These are phyloP conservation scores for Drosophila quinaria DNA, from an alignment of 2,888 invertebrate species.

Conservation along the genomic window DNA sequence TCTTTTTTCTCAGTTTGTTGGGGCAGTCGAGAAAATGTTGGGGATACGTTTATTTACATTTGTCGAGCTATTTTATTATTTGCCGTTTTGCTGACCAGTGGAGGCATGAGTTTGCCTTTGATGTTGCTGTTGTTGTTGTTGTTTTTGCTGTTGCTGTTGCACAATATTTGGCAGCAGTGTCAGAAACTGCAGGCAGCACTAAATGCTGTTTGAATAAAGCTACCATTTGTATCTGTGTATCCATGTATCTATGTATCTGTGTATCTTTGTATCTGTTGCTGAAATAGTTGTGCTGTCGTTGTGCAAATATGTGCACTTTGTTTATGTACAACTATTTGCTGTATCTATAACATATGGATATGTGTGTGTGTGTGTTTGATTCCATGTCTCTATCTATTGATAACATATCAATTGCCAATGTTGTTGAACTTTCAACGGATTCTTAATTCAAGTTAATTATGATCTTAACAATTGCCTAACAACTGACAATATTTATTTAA, in stretches of 20 bases:
- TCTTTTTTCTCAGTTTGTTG: not conserved
- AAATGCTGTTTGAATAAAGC: conserved; percentile 61
- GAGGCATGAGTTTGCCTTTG: conserved; percentile 28
- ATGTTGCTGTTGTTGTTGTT: conserved; percentile 8
- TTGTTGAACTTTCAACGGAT: conserved; percentile 7
- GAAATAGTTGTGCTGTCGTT: conserved; percentile 20
- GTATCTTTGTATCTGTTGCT: conserved; percentile 8
- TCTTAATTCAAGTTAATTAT: conserved; percentile 43
- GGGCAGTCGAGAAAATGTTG: no score
- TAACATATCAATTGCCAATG: conserved; percentile 14
- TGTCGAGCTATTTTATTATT: conserved; percentile 49
- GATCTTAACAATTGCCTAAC: conserved; percentile 18
- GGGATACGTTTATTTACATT: conserved; percentile 16
- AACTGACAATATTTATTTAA: conserved; percentile 29
- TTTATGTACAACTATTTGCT: conserved; percentile 5
- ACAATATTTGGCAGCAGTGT: conserved; percentile 27
- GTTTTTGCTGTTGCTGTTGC: conserved; percentile 14
- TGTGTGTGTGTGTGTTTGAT: conserved; percentile 1
- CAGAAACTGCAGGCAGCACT: conserved; percentile 36
- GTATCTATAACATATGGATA: not conserved
- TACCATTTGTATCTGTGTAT: conserved; percentile 4
- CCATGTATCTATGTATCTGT: not conserved
- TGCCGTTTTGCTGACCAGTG: conserved; percentile 50
- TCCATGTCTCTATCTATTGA: not conserved
- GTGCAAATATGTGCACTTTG: conserved; percentile 17